These are phyloP conservation scores for Diorhabda carinulata DNA, from an alignment of 1,140 invertebrate species.

Conservation along the genomic window DNA sequence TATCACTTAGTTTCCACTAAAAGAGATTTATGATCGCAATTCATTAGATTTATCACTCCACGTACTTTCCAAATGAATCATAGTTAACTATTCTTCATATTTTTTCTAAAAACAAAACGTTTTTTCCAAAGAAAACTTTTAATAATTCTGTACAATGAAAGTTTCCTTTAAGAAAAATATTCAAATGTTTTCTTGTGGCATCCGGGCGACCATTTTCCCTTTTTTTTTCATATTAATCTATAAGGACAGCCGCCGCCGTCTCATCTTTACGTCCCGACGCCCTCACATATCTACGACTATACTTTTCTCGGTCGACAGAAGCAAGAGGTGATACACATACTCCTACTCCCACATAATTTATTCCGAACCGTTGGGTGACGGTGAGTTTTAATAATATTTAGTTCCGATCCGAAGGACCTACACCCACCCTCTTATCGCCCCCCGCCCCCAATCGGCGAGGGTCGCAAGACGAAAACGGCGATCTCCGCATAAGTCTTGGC, in stretches of 20 bases:
- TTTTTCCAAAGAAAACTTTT: too few relatives aligned
- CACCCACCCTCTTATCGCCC: too few relatives aligned
- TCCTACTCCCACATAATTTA: slow-evolving; percentile 23
- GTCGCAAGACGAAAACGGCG: slow-evolving; percentile 11
- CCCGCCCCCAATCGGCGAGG: neutral
- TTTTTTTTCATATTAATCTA: slow-evolving; percentile 6
- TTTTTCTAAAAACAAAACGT: too few relatives aligned
- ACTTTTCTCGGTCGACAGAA: slow-evolving; percentile 7
- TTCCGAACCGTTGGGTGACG: slow-evolving; percentile 20
- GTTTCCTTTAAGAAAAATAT: too few relatives aligned
- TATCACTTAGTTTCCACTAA: too few relatives aligned
- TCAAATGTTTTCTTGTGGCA: neutral
- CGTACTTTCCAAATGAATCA: too few relatives aligned
- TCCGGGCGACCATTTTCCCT: slow-evolving; percentile 6
- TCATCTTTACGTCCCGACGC: neutral
- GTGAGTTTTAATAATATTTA: slow-evolving; percentile 25
- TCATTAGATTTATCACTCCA: too few relatives aligned
- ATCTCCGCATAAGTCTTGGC: slow-evolving; percentile 20
- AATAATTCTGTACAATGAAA: too few relatives aligned
- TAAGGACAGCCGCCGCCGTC: neutral
- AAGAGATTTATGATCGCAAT: too few relatives aligned
- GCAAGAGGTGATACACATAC: slow-evolving; percentile 18
- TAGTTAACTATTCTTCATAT: too few relatives aligned
- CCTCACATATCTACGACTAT: slow-evolving; percentile 9
- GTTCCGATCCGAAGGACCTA: slow-evolving; percentile 14